These are phyloP conservation scores for Orthonevra nobilis DNA, from an alignment of 2,888 invertebrate species.

Conservation along the genomic window DNA sequence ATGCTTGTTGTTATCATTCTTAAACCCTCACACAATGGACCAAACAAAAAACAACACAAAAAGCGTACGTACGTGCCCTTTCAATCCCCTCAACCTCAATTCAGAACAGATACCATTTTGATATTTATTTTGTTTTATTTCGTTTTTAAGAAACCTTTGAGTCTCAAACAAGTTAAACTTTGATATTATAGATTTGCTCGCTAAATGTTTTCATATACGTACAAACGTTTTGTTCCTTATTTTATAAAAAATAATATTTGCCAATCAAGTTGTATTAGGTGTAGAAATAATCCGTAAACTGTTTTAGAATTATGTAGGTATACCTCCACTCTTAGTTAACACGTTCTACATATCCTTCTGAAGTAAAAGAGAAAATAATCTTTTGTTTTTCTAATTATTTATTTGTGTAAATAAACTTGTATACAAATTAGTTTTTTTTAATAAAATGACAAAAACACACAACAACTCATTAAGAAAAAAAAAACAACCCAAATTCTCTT, in stretches of 20 bases:
- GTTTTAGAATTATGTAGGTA: conserved; percentile 17
- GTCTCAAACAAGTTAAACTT: conserved; percentile 28
- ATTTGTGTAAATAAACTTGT: conserved; percentile 55
- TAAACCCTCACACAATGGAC: conserved; percentile 52
- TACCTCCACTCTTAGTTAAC: conserved; percentile 53
- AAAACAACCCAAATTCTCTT: conserved; percentile 43
- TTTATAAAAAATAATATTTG: conserved; percentile 16
- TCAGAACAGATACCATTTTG: conserved; percentile 45
- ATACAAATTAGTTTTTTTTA: conserved; percentile 23
- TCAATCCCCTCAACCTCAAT: conserved; percentile 10
- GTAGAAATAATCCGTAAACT: conserved; percentile 23
- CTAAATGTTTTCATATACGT: background rate
- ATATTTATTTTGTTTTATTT: no score
- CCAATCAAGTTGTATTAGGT: conserved; percentile 44
- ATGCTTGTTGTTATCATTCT: conserved; percentile 23
- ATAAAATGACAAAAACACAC: conserved; percentile 11
- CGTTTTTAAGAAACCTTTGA: conserved; percentile 47
- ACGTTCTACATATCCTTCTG: conserved; percentile 63
- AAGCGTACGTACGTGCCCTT: conserved; percentile 58
- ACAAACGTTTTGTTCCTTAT: conserved; percentile 23
- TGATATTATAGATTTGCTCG: conserved; percentile 40
- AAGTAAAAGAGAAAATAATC: conserved; percentile 27
- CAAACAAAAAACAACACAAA: conserved; percentile 46
- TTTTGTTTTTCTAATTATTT: conserved; percentile 12
- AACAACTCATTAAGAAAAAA: conserved; percentile 2